Evolutionary conservation across 2,113 vertebrate genomes (phyloP), one percentile per base, ranked within the genome.

Genomic region (Hemicordylus capensis): DNA sequence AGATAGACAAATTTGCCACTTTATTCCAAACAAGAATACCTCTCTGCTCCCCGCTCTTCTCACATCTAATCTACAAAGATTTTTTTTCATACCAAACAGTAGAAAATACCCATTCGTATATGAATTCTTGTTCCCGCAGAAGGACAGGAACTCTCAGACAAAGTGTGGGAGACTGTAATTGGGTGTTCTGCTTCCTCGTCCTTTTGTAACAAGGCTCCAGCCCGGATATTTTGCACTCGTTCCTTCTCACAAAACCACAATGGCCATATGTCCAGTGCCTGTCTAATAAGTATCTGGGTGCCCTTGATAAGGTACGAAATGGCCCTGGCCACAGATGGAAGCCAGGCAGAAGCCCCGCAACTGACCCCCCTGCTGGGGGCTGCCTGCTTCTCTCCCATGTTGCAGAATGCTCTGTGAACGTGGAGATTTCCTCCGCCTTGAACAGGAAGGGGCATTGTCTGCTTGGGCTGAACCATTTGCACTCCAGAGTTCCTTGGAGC

Each of bases 161-260:
- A 3, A 44, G 51, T 2, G 11, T 6, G 34, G 37, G 4, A 10
- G 14, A 6, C 48, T 17, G 70, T 37, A 37, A n/a, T 11, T 15
- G 7, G 37, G 15, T 8, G 7, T 17, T 42, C 31, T 63, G 56
- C 26, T 28, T 63, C 37, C 48, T 51, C 48, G 6, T 51, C 44
- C 28, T 26, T 85, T 48, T 28, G 0, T 0, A 1, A 0, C 26
- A 11, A 42, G 14, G 0, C 15, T 2, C 4, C 11, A 0, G 6
- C 75, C 75, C 61, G 37, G 15, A 22, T 4, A 9, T 26, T 28
- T 12, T 63, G 59, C 26, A 31, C 37, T 31, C 26, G 14, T 54
- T 28, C 3, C 1, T 67, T 54, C 22, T 69, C 24, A 4, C n/a
- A 2, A 22, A n/a, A 19, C 24, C 42, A 34, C 72, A 14, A 26